These are phyloP conservation scores for Squalus acanthias DNA, from an alignment of 2,797 vertebrate species.

Conservation along the genomic window DNA sequence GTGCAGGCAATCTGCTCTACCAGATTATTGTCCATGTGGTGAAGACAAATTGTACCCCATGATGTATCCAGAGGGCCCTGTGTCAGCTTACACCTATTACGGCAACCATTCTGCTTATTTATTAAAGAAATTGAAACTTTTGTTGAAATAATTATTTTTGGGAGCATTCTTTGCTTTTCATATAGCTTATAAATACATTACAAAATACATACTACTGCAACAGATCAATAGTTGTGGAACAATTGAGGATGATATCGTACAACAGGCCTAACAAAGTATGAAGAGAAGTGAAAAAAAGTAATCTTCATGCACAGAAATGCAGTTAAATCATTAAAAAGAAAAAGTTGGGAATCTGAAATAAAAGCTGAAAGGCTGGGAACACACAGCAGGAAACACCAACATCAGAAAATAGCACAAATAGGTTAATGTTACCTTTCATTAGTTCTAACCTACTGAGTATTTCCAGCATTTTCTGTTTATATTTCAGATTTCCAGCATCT, in stretches of 20 bases:
- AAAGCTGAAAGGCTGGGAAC: background rate
- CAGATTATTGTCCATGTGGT: background rate
- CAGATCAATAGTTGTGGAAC: background rate
- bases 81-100: background rate
- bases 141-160: background rate
- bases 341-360: background rate
- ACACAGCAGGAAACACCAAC: background rate
- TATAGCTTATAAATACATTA: background rate
- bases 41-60: background rate
- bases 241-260: background rate
- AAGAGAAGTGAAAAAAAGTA: background rate
- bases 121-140: background rate
- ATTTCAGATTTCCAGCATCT: background rate
- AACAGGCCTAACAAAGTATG: background rate
- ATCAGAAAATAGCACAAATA: background rate
- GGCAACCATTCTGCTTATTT: background rate
- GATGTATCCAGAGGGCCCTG: background rate
- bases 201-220: background rate
- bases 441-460: background rate
- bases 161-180: background rate
- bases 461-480: background rate
- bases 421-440: background rate
- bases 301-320: background rate
- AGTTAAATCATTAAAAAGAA: background rate
- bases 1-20: background rate